Conservation (phyloP, 2,888 invertebrate species). For the Rhimphoctona megacephalus region DNA sequence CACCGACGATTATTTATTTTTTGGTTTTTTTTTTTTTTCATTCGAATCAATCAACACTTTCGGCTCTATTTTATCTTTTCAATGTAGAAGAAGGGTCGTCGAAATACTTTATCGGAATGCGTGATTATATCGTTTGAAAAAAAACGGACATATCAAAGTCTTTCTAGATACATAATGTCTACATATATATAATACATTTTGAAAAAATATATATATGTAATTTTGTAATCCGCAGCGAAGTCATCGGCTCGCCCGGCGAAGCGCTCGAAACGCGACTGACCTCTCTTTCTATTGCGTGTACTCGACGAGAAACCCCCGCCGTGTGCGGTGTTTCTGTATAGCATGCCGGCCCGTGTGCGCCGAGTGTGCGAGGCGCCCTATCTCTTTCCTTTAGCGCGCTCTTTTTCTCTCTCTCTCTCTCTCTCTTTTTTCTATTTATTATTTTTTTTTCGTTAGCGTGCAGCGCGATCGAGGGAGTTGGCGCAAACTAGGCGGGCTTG, state of each 20-base stretch:
- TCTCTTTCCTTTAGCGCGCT: neutral
- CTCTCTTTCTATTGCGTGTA: constrained; percentile 36
- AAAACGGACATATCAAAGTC: neutral
- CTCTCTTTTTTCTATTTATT: neutral
- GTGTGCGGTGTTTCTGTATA: neutral
- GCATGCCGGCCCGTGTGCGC: constrained; percentile 51
- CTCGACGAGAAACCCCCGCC: neutral
- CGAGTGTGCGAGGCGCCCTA: constrained; percentile 48
- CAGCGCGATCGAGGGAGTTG: constrained; percentile 23
- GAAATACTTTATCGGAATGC: neutral
- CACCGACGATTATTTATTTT: neutral
- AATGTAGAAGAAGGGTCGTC: neutral
- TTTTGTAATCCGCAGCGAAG: constrained; percentile 33
- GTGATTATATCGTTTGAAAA: constrained; percentile 8
- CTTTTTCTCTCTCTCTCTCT: neutral
- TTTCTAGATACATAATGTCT: neutral
- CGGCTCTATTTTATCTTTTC: neutral
- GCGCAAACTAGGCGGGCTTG: constrained; percentile 21
- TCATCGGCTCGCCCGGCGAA: constrained; percentile 64
- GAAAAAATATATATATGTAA: constrained; percentile 6
- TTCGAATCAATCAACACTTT: neutral
- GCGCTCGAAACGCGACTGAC: constrained; percentile 69
- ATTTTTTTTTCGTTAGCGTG: constrained; percentile 15
- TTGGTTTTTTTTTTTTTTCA: neutral
- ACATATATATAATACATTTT: neutral